Conservation (phyloP, 2,113 vertebrate species). For the Phodopus roborovskii region DNA sequence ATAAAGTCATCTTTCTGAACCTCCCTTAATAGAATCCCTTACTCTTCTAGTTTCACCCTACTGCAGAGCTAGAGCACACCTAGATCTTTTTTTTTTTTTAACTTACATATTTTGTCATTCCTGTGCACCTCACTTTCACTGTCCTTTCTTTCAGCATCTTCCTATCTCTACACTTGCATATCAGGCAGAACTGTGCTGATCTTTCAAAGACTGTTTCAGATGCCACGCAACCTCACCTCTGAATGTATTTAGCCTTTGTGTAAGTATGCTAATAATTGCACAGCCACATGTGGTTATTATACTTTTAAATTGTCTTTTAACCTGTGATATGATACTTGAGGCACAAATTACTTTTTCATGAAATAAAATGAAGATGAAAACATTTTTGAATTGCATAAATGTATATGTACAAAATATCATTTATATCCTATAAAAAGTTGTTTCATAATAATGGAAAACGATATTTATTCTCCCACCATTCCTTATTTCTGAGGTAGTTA, state of each 20-base stretch:
- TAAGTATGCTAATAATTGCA: not conserved
- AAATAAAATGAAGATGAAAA: not conserved
- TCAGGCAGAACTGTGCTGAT: not conserved
- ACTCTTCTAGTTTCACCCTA: not conserved
- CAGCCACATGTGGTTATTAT: not conserved
- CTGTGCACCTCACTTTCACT: not conserved
- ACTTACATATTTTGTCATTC: not conserved
- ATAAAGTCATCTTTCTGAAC: not conserved
- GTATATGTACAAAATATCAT: not conserved
- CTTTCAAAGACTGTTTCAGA: not conserved
- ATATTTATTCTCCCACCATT: not conserved
- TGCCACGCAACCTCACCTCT: not conserved
- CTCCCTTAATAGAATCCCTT: not conserved
- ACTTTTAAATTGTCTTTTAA: not conserved
- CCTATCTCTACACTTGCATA: not conserved
- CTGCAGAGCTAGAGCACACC: not conserved
- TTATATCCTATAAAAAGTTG: not conserved
- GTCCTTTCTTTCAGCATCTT: not conserved
- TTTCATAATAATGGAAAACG: not conserved
- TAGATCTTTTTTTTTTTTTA: not conserved
- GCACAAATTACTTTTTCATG: not conserved
- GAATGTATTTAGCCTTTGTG: not conserved
- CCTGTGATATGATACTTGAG: not conserved
- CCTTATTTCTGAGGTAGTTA: not conserved
- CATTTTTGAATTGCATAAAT: not conserved